Conservation (phyloP, 2,888 invertebrate genomes). For the Dinocampus coccinellae region DNA sequence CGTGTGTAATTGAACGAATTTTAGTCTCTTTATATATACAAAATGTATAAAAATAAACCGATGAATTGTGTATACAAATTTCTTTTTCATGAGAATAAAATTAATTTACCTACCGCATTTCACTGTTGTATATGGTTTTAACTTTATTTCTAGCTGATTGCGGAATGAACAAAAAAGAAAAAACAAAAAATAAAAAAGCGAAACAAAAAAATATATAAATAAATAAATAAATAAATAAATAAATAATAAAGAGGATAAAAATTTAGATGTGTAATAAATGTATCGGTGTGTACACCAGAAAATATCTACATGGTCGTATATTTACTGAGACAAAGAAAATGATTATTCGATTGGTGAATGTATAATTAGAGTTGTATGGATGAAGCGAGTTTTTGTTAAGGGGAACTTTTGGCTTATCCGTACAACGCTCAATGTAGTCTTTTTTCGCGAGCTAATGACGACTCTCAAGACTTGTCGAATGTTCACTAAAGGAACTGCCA, state of each 20-base stretch:
- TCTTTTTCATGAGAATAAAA: not conserved
- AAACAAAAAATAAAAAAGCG: not conserved
- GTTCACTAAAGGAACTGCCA: conserved; percentile 39
- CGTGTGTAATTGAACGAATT: not conserved
- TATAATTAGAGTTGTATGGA: conserved; percentile 15
- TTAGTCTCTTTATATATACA: not conserved
- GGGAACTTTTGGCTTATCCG: not conserved
- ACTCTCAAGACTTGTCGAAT: conserved; percentile 16
- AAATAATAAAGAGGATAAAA: too few relatives aligned
- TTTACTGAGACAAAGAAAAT: conserved; percentile 7
- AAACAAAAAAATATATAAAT: not conserved
- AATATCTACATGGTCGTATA: not conserved
- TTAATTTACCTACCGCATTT: not conserved
- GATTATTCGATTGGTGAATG: conserved; percentile 11
- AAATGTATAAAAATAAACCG: not conserved
- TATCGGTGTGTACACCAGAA: not conserved
- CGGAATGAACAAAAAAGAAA: too few relatives aligned
- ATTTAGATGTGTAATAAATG: not conserved
- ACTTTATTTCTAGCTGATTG: not conserved
- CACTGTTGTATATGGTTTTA: not conserved
- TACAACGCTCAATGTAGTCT: not conserved
- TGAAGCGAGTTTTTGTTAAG: conserved; percentile 4
- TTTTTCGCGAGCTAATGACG: conserved; percentile 11
- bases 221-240: not conserved
- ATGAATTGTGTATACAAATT: not conserved